phyloP scores from a whole-genome alignment of 1,140 invertebrate species.

The Drosophila nebulosa region DNA sequence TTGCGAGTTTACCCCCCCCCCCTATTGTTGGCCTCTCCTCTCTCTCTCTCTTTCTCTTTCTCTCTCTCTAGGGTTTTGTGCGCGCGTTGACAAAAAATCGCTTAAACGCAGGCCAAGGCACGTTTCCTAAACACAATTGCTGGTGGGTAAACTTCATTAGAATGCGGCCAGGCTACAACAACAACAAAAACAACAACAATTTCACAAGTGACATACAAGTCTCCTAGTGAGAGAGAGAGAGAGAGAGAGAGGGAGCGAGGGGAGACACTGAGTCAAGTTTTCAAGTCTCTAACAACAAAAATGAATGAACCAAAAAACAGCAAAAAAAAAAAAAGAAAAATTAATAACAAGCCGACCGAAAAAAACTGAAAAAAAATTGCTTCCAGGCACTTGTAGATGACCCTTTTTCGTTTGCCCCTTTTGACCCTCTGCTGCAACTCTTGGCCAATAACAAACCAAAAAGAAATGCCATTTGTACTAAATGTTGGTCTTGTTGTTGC shows the following conservation, averaged over 20 bases:
- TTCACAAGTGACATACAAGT: slow-evolving; percentile 66
- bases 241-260: background rate
- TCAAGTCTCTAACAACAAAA: slow-evolving; percentile 19
- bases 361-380: slow-evolving; percentile 55
- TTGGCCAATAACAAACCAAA: slow-evolving; percentile 43
- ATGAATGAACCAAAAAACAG: slow-evolving; percentile 30
- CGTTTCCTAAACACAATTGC: slow-evolving; percentile 79
- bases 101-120: slow-evolving; percentile 78
- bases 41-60: slow-evolving; percentile 13
- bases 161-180: slow-evolving; percentile 59
- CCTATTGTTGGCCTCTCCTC: background rate
- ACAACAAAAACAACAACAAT: slow-evolving; percentile 52
- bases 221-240: slow-evolving; percentile 10
- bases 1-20: too few relatives aligned
- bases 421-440: background rate
- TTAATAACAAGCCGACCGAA: slow-evolving; percentile 50
- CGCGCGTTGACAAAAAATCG: slow-evolving; percentile 78
- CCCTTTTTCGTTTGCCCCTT: background rate
- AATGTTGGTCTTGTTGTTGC: slow-evolving; percentile 54
- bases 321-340: slow-evolving; percentile 25
- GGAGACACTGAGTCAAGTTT: slow-evolving; percentile 9
- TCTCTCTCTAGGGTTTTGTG: slow-evolving; percentile 47
- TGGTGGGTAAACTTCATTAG: slow-evolving; percentile 79
- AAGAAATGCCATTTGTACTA: slow-evolving; percentile 73
- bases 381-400: slow-evolving; percentile 54